Evolutionary conservation across 2,888 invertebrate genomes (phyloP), one percentile per base, ranked within the genome.

Genomic region (Phyllotreta cruciferae): DNA sequence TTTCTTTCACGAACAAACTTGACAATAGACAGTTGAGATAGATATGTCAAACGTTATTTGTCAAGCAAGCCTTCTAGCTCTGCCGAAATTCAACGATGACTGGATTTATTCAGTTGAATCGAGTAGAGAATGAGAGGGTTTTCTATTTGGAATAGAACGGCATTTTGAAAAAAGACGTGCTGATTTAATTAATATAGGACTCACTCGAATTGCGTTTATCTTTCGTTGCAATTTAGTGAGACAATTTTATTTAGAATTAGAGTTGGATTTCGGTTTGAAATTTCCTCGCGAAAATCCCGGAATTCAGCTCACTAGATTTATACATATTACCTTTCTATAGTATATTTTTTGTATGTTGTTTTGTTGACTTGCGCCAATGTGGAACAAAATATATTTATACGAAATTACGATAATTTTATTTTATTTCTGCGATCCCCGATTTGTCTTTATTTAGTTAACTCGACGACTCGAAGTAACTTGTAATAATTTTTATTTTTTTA

Each of bases 321-420:
- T 77, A 75, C 24, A 24, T 24, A 24, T 24, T 74, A 74, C 74
- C 71, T 76, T 71, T 77, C 74, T 77, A 75, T 79, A 78, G 75
- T 77, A 78, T 80, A 79, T 81, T 80, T 81, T 81, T 80, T 81
- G 79, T 81, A 80, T 81, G 79, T 80, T 81, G 79, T 80, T 71
- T 74, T 81, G 80, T 81, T 80, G 80, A 81, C 81, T 81, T 81
- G 81, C 79, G 81, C 81, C 81, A 81, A 80, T 80, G 81, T 81
- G 81, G 81, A 81, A 80, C 75, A 78, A 79, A 81, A 81, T 81
- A 81, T 81, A 81, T 81, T 81, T 81, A 80, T 81, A 81, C 75
- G 78, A 80, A 79, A 80, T 76, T 70, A 71, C 70, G 67, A 56
- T 65, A 66, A 68, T 69, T 24, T 24, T 70, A 70, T 71, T 73